Base-by-base conservation (phyloP, 1,140 invertebrate species). In the Pseudomyrmex flavicornis region DNA sequence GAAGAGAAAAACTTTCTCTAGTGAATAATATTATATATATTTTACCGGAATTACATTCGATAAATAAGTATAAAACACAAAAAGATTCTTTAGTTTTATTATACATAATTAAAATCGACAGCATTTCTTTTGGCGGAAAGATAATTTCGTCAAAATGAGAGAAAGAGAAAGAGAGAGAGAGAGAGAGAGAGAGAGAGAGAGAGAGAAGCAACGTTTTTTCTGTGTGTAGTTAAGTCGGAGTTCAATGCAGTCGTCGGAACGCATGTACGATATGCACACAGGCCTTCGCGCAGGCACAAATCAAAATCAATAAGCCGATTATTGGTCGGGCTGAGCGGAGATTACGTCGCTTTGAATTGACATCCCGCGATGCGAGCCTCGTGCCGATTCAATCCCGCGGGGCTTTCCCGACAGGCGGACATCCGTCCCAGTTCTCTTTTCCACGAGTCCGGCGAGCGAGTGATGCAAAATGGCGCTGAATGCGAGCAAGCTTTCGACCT, bases 291-390 rank as follows among this genome's bases (percentile, higher is more conserved):
- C 83, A 73, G 70, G 66, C 68, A 84, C 87, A 82, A 92, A 88
- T 90, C 88, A 85, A 92, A 92, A 92, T 93, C 92, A 92, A 92
- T 92, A 92, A 92, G 87, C 89, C 88, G 92, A 92, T 92, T 92
- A 92, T 92, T 91, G 88, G 87, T 46, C 50, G 85, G 65, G 83
- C 84, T 86, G 69, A 91, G 86, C 90, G 89, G 90, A 92, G 92
- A 92, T 92, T 93, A 93, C 89, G 87, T 90, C 88, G 88, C 89
- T 90, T 88, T 88, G 89, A 92, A 92, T 92, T 91, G 91, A 93
- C 91, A 91, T 86, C 82, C 72, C 76, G 35, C 35, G 88, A 87
- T 88, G 85, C 75, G 83, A 26, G 88, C 82, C 80, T 76, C 83
- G 70, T 15, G 15, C 52, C 85, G 85, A 90, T 86, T 91, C 85